Percentiles rank a stretch among this genome's conserved stretches.
Conservation (phyloP, 30 jellyfish, hydroid and myxozoan species). For the Aurelia sp. region DNA sequence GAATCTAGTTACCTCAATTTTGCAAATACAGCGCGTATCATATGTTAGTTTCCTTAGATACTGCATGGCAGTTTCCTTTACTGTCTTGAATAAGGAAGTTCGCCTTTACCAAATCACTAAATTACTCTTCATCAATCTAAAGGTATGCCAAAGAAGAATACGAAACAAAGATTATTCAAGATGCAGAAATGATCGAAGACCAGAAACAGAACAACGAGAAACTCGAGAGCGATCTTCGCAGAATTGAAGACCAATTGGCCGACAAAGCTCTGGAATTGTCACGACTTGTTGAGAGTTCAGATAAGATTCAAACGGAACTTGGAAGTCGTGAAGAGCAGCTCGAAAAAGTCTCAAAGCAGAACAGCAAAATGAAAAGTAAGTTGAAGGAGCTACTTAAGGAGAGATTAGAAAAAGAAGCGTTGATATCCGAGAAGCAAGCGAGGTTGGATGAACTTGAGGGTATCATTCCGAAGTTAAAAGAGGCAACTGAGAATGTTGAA, state of each 20-base stretch:
- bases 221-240: slow-evolving; percentile 37
- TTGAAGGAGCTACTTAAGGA: slow-evolving; percentile 42
- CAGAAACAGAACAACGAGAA: slow-evolving; percentile 9
- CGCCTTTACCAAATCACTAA: no score
- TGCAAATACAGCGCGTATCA: no score
- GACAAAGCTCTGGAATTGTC: slow-evolving; percentile 40
- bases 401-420: slow-evolving; percentile 27
- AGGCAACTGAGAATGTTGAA: slow-evolving; percentile 9
- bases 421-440: slow-evolving; percentile 19
- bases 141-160: slow-evolving; percentile 31
- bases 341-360: slow-evolving; percentile 49
- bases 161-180: slow-evolving; percentile 5
- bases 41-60: no score
- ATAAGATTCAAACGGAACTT: slow-evolving; percentile 21
- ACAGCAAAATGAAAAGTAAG: slow-evolving; percentile 42
- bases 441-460: slow-evolving; percentile 45
- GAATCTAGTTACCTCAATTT: no score
- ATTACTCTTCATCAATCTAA: background rate
- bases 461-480: slow-evolving; percentile 13
- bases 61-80: no score
- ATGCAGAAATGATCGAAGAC: slow-evolving; percentile 30
- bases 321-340: slow-evolving; percentile 44
- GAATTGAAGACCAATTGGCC: slow-evolving; percentile 19
- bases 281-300: slow-evolving; percentile 25
- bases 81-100: no score